These are phyloP conservation scores for Anthophora plumipes DNA, from an alignment of 2,888 invertebrate species.

Conservation along the genomic window DNA sequence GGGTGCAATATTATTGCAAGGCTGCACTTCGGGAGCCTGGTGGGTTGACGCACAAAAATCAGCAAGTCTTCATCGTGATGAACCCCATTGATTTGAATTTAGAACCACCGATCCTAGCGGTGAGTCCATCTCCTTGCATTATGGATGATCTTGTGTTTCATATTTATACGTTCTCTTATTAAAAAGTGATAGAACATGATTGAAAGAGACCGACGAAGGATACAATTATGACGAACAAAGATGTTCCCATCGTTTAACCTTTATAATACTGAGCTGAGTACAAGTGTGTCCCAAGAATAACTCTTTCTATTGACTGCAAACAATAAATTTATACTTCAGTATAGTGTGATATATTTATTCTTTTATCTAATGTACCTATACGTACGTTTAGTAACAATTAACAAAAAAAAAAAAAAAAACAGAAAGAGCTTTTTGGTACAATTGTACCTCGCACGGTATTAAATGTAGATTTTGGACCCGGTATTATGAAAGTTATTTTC, in stretches of 20 bases:
- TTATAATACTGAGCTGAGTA: too few relatives aligned
- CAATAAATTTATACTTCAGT: too few relatives aligned
- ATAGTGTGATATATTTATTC: too few relatives aligned
- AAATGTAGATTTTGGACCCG: too few relatives aligned
- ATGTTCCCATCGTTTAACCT: background rate
- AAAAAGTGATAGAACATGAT: background rate
- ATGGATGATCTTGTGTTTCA: slow-evolving; percentile 7
- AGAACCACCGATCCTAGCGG: slow-evolving; percentile 94
- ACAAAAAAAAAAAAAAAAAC: too few relatives aligned
- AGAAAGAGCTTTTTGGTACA: too few relatives aligned
- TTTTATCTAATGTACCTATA: too few relatives aligned
- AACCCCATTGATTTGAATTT: slow-evolving; percentile 96
- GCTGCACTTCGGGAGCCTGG: slow-evolving; percentile 95
- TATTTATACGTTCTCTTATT: background rate
- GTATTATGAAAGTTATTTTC: too few relatives aligned
- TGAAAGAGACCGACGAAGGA: background rate
- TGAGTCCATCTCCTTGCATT: slow-evolving; percentile 85
- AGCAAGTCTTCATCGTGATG: slow-evolving; percentile 98
- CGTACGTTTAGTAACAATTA: too few relatives aligned
- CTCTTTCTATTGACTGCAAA: too few relatives aligned
- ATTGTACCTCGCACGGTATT: too few relatives aligned
- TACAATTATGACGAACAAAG: background rate
- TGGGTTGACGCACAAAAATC: slow-evolving; percentile 96
- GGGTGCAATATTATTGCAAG: slow-evolving; percentile 98
- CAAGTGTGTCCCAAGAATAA: too few relatives aligned